Evolutionary conservation across 2,113 vertebrate genomes (phyloP), one percentile per base, ranked within the genome.

Genomic region (Amphiprion ocellaris): DNA sequence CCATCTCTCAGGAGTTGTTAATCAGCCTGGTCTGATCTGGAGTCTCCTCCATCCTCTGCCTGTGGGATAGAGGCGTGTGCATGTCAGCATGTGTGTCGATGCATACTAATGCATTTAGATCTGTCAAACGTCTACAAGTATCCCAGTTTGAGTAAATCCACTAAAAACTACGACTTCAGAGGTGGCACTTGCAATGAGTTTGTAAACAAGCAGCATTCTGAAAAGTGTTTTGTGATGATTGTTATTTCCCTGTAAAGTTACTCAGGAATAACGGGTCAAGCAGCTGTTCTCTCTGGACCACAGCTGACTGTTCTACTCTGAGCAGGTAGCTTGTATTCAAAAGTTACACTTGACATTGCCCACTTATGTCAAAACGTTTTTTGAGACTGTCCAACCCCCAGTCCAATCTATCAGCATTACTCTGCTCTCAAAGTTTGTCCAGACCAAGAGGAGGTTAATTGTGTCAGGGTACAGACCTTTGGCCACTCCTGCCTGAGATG

Each of bases 401-500:
- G 33, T 44, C 46, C 63, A 62, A 69, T 84, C 73, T 30, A 69
- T 91, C 80, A 76, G 61, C 47, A 52, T 84, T 74, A 87, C 75
- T 79, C 55, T 19, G 49, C 55, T 66, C 64, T 81, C 33, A 55
- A 60, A 62, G 63, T 81, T 68, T 56, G 41, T 82, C 74, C 81
- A 52, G 55, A 79, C 33, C 67, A 54, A 30, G 63, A 88, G 87
- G 82, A 93, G 90, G 91, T 96, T 95, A 95, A 95, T 89, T 92
- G 87, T 82, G 61, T 92, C 85, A 60, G 69, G 89, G 76, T 79
- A 90, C 92, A 96, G 94, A 94, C 93, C 94, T 95, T 88, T 96
- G 91, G 94, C 93, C 94, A 89, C 87, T 95, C 80, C 87, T 94
- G 91, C 89, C 94, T 95, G 90, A 93, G 93, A 96, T 94, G 92